Evolutionary conservation across 2,797 vertebrate genomes (phyloP), one percentile per base, ranked within the genome.

Genomic region (Hybognathus amarus): DNA sequence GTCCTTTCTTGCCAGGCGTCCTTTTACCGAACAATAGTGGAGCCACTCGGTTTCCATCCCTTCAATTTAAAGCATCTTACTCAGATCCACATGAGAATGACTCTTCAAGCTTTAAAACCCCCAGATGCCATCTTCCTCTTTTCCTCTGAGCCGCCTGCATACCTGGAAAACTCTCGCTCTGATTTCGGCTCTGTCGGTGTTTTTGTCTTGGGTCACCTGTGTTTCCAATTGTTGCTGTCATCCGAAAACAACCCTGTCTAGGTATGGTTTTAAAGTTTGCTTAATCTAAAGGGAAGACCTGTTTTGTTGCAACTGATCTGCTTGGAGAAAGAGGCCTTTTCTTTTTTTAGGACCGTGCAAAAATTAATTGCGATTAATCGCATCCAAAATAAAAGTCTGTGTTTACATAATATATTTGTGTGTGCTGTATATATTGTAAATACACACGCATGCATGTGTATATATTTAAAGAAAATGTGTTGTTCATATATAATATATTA

Each of bases 111-210:
- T 63, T 63, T 2, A 6, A 63, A 52, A 52, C 20, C 10, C 18
- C 69, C 17, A 50, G 45, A 50, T 30, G 18, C 12, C 36, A n/a
- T 71, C 69, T 50, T 30, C 45, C 45, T 50, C 45, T 20, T 69
- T 40, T 69, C 45, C 13, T 15, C 42, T 45, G 11, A 45, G 38
- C 38, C 38, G 38, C 38, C 40, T 42, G 40, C 40, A 7, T 4
- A 4, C 1, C 12, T 27, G 33, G n/a, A 70, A 47, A 47, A 27
- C 67, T 42, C 6, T 27, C 2, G 1, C 24, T 63, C n/a, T 27
- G 68, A 71, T 70, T 47, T 13, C 9, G 30, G n/a, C n/a, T 30
- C 70, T 24, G 68, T 71, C 68, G 9, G 9, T 71, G 68, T 71
- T 71, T 18, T 42, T 47, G 71, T 38, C 71, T 56, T 75, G 3